These are phyloP conservation scores for Corythornis vintsioides DNA, from an alignment of 2,113 vertebrate genomes.

Conservation along the genomic window DNA sequence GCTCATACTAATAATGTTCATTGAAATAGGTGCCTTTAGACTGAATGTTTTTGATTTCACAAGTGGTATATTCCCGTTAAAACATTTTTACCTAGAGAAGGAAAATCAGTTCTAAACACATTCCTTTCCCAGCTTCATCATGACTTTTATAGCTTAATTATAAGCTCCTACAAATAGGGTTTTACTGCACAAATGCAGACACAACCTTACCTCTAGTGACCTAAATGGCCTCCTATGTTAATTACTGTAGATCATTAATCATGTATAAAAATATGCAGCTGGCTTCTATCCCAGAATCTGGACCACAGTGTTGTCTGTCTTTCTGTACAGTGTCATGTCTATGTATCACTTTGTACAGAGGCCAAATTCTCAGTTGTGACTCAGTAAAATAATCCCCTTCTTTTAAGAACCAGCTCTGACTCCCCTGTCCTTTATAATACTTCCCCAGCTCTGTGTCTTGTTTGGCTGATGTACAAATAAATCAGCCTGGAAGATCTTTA, in stretches of 20 bases:
- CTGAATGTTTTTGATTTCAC: not conserved
- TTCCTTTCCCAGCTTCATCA: slow-evolving; percentile 10
- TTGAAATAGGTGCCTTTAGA: not conserved
- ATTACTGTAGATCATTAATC: slow-evolving; percentile 5
- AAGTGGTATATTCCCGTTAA: not conserved
- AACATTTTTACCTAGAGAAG: not conserved
- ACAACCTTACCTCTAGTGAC: slow-evolving; percentile 18
- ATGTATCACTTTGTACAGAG: not conserved
- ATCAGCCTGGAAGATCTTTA: not conserved
- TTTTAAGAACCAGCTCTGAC: not conserved
- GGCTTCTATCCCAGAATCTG: not conserved
- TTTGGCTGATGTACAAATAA: not conserved
- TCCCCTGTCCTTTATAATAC: not conserved
- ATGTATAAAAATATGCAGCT: slow-evolving; percentile 16
- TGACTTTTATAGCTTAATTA: slow-evolving; percentile 31
- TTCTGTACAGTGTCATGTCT: not conserved
- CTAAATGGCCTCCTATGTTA: slow-evolving; percentile 10
- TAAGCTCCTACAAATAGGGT: slow-evolving; percentile 38
- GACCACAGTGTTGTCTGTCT: not conserved
- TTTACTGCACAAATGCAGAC: slow-evolving; percentile 19
- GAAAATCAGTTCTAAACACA: slow-evolving; percentile 1
- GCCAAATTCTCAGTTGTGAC: not conserved
- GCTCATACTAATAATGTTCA: not conserved
- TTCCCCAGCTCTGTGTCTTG: not conserved
- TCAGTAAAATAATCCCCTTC: not conserved